Conservation (phyloP, 53 echinoderm and acorn worm species). For the Hippasteria phrygiana region DNA sequence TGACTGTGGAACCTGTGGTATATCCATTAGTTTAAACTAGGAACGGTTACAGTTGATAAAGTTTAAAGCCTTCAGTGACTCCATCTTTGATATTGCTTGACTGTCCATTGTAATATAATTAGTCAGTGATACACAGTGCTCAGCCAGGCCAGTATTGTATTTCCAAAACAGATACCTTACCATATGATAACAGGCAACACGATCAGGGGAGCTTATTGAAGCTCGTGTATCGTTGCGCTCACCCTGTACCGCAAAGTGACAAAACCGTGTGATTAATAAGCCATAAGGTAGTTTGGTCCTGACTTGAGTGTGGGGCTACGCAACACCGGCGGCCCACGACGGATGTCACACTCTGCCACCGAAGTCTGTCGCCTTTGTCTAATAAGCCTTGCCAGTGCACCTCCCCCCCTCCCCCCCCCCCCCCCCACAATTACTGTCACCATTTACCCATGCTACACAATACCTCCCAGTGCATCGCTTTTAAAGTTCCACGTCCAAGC, state of each 20-base stretch:
- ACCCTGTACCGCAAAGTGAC: conserved; percentile 20
- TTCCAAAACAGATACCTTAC: conserved; percentile 33
- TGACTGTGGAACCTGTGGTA: no score
- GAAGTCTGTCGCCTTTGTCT: conserved; percentile 55
- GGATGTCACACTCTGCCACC: conserved; percentile 52
- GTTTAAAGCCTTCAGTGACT: neutral
- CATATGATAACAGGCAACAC: neutral
- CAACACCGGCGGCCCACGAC: conserved; percentile 50
- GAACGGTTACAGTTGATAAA: neutral
- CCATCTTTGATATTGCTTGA: neutral
- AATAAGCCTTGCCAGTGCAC: conserved; percentile 30
- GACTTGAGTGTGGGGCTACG: conserved; percentile 17
- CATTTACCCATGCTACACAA: neutral
- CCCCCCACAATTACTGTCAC: neutral
- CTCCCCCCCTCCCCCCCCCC: neutral
- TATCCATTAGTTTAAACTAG: neutral
- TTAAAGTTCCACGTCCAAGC: neutral
- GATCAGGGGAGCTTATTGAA: neutral
- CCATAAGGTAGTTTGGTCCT: conserved; percentile 38
- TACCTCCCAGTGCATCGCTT: conserved; percentile 23
- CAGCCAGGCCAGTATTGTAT: neutral
- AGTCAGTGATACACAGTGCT: neutral
- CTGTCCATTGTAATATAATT: conserved; percentile 36
- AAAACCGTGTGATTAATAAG: conserved; percentile 61
- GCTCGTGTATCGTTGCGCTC: neutral